Percentiles rank a stretch among this genome's conserved stretches.
These are phyloP conservation scores for Microchirus variegatus DNA, from an alignment of 2,797 vertebrate genomes.

Conservation along the genomic window DNA sequence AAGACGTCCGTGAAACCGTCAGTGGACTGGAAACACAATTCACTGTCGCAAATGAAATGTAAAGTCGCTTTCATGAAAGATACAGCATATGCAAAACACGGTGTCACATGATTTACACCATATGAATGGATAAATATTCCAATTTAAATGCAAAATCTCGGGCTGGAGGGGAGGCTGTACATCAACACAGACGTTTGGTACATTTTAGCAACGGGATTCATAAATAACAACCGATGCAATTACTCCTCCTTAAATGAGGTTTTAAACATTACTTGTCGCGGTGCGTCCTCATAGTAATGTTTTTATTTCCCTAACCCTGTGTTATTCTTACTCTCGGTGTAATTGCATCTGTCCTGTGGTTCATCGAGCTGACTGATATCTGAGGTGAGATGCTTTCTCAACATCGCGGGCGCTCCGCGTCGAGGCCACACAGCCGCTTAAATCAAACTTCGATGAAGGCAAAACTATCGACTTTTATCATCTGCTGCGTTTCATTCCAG, in stretches of 20 bases:
- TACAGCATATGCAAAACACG: constrained; percentile 62
- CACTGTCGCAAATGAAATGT: constrained; percentile 54
- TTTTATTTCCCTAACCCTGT: constrained; percentile 79
- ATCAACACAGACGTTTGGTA: constrained; percentile 72
- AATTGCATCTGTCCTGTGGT: constrained; percentile 80
- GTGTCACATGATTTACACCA: constrained; percentile 71
- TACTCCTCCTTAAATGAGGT: constrained; percentile 77
- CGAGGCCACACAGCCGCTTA: constrained; percentile 19
- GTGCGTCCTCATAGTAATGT: constrained; percentile 73
- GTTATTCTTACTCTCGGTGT: constrained; percentile 77
- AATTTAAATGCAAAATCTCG: constrained; percentile 83
- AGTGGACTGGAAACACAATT: constrained; percentile 55
- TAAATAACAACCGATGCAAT: constrained; percentile 78
- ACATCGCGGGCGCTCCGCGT: constrained; percentile 41
- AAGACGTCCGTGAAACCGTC: constrained; percentile 34
- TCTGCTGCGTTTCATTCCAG: constrained; percentile 17
- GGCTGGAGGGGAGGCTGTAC: constrained; percentile 52
- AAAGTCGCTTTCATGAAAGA: constrained; percentile 65
- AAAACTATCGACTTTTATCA: constrained; percentile 20
- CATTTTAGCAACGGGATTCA: constrained; percentile 62
- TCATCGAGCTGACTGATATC: constrained; percentile 81
- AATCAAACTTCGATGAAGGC: constrained; percentile 40
- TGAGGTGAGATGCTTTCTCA: constrained; percentile 63
- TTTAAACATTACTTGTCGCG: constrained; percentile 70
- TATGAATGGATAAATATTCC: constrained; percentile 76